These are phyloP conservation scores for Rhinella marina DNA, from an alignment of 2,797 vertebrate species.

Conservation along the genomic window DNA sequence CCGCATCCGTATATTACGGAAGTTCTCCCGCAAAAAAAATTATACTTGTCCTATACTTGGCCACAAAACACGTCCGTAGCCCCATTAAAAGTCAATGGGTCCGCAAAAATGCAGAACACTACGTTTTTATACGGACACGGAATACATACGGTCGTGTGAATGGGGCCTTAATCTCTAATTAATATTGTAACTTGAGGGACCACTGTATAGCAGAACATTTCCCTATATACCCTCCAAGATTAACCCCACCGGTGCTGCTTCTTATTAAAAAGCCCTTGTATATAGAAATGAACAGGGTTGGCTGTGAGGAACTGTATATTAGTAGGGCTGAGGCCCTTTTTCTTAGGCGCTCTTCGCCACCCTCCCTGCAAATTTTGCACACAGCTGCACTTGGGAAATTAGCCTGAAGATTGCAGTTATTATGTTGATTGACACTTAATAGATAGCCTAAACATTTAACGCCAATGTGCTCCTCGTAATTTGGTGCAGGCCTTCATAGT, in stretches of 20 bases:
- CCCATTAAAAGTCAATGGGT: too few relatives aligned
- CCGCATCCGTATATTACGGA: too few relatives aligned
- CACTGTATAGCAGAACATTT: neutral
- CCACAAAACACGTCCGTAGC: too few relatives aligned
- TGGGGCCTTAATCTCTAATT: too few relatives aligned
- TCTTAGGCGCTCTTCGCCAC: constrained; percentile 44
- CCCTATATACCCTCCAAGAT: neutral
- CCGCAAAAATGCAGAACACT: too few relatives aligned
- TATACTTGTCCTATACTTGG: too few relatives aligned
- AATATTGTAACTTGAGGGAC: too few relatives aligned
- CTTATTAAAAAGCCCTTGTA: neutral
- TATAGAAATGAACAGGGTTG: neutral
- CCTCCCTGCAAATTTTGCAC: constrained; percentile 78
- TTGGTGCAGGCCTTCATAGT: constrained; percentile 76
- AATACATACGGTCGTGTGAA: too few relatives aligned
- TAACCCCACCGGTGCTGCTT: neutral
- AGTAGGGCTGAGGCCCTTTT: neutral
- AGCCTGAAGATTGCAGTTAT: constrained; percentile 83
- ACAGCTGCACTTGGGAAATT: constrained; percentile 82
- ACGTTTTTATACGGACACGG: too few relatives aligned
- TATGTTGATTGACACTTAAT: constrained; percentile 83
- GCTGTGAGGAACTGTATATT: neutral
- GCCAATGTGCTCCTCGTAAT: constrained; percentile 75
- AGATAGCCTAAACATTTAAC: constrained; percentile 79
- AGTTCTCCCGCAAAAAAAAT: too few relatives aligned